Conservation (phyloP, 2,113 vertebrate genomes). For the Ploceus nigricollis region DNA sequence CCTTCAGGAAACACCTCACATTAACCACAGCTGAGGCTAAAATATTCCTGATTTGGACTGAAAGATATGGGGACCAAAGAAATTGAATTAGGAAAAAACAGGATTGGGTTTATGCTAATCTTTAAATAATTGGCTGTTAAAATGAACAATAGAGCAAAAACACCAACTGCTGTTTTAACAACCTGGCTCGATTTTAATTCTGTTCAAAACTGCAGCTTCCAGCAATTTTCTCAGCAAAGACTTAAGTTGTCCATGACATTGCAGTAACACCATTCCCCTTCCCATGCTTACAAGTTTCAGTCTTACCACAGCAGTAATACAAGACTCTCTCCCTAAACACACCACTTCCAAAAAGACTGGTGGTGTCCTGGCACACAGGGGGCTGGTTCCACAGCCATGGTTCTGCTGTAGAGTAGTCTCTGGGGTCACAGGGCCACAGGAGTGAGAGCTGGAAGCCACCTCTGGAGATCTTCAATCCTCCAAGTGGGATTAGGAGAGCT, state of each 20-base stretch:
- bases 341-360: neutral
- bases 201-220: neutral
- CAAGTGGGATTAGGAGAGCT: neutral
- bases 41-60: neutral
- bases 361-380: neutral
- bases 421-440: neutral
- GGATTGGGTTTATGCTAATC: neutral
- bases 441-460: neutral
- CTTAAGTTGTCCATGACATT: no score
- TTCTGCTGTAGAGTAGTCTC: neutral
- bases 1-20: neutral
- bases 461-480: neutral
- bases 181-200: neutral
- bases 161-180: neutral
- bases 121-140: neutral
- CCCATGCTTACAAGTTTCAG: neutral
- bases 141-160: neutral
- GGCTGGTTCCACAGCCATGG: fast-evolving
- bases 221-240: neutral
- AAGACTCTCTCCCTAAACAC: neutral
- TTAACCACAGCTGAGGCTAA: neutral
- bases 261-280: neutral
- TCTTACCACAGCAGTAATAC: neutral
- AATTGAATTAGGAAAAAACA: neutral
- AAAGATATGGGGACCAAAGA: neutral